Base-by-base conservation (phyloP, 2,113 vertebrate genomes). In the Argyrosomus japonicus region DNA sequence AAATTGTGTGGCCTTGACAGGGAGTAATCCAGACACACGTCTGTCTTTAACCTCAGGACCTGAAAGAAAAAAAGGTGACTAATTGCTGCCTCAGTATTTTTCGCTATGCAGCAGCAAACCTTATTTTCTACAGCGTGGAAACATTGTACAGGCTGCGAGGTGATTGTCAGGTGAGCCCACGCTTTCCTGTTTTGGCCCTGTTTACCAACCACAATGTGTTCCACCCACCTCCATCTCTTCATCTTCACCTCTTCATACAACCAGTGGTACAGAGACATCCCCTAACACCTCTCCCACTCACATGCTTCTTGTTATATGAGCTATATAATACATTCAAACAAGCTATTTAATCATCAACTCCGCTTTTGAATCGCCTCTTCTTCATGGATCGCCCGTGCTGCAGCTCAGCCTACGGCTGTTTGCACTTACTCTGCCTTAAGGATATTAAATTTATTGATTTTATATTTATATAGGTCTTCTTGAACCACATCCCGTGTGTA, bases 131-230 rank as follows among this genome's bases (percentile, higher is more conserved):
- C 62, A 58, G 27, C n/a, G 75, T 72, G 68, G 65, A 86, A 91
- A 74, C 60, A 47, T 68, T 70, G 68, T 77, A 81, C 69, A 47
- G 58, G 29, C 78, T 77, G 45, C 17, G 75, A 68, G 70, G 75
- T 83, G 87, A 79, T 74, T 88, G 76, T 93, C 87, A 84, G 83
- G 83, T 85, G 67, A 60, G 79, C 90, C 92, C 77, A 92, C 88
- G 89, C 87, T 87, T 93, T 93, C 88, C 91, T 92, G 91, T 91
- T 93, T 89, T 91, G 83, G 86, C 73, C 76, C 56, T 89, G 88
- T 93, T 93, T 91, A 91, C 84, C 77, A 83, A 92, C 89, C 90
- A 73, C 91, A 90, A 68, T 86, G 84, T 93, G 88, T 93, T 93
- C 90, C 89, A 79, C 90, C 78, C 85, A 84, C 88, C 68, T 87